Evolutionary conservation across 2,888 invertebrate genomes (phyloP).

Genomic region (Tetanocera ferruginea): DNA sequence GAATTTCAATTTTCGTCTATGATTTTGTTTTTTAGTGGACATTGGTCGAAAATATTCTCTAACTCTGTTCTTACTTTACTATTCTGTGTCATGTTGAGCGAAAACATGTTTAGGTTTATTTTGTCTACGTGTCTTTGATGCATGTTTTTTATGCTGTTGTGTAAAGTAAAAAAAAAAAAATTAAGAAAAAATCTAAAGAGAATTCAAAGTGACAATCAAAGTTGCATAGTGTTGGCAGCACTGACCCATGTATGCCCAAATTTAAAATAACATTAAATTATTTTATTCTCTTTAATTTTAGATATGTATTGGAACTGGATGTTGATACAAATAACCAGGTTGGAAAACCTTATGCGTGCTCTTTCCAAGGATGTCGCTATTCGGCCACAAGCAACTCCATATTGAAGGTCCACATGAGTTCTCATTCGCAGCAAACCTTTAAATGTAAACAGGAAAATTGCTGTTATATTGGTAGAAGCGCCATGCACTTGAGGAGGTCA

Average conservation of each 20-base stretch:
- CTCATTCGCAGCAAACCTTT: slow-evolving; percentile 72
- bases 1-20: slow-evolving; percentile 24
- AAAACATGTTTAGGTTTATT: slow-evolving; percentile 30
- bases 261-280: neutral
- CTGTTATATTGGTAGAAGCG: slow-evolving; percentile 72
- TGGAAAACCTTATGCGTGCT: slow-evolving; percentile 71
- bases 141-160: slow-evolving; percentile 63
- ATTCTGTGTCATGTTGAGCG: neutral
- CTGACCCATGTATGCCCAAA: slow-evolving; percentile 4
- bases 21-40: slow-evolving; percentile 35
- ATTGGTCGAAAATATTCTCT: slow-evolving; percentile 2
- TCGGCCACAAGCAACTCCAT: slow-evolving; percentile 73
- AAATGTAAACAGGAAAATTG: slow-evolving; percentile 70
- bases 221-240: neutral
- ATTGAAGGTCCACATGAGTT: slow-evolving; percentile 72
- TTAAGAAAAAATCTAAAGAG: slow-evolving; percentile 35
- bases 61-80: slow-evolving; percentile 49
- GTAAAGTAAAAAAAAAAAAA: slow-evolving; percentile 64
- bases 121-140: slow-evolving; percentile 51
- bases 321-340: slow-evolving; percentile 70
- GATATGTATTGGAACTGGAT: slow-evolving; percentile 75
- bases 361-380: slow-evolving; percentile 73
- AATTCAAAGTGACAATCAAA: slow-evolving; percentile 48
- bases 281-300: slow-evolving; percentile 54
- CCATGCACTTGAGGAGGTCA: slow-evolving; percentile 63